phyloP scores from a whole-genome alignment of 2,113 vertebrate genomes.

The Phalacrocorax brasilianus region DNA sequence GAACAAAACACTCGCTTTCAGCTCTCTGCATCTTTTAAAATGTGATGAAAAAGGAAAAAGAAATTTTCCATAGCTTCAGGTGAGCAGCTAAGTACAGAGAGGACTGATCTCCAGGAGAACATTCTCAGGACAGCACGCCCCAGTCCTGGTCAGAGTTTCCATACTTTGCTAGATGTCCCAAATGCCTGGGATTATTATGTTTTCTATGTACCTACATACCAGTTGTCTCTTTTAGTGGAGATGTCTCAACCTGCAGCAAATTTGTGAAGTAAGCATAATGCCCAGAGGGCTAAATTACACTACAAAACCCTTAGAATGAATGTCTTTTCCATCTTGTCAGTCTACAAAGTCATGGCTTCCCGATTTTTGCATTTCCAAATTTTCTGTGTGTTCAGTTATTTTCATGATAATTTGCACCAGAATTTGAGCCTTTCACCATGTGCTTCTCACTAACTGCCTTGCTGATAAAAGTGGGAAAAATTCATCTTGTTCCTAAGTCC shows the following conservation, averaged over 20 bases:
- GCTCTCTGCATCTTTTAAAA: constrained; percentile 47
- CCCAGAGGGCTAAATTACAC: background rate
- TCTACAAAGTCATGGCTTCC: background rate
- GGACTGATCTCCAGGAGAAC: constrained; percentile 20
- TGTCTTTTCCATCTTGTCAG: background rate
- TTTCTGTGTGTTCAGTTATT: constrained; percentile 19
- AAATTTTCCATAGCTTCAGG: constrained; percentile 5
- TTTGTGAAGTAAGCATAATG: background rate
- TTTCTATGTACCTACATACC: background rate
- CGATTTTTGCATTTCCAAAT: background rate
- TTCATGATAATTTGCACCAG: constrained; percentile 43
- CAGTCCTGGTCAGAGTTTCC: background rate
- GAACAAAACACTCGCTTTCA: constrained; percentile 42
- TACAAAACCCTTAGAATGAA: background rate
- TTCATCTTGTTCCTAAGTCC: constrained; percentile 58
- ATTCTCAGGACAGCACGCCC: background rate
- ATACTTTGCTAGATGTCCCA: background rate
- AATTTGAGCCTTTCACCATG: constrained; percentile 53
- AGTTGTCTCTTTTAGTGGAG: background rate
- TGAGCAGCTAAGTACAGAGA: constrained; percentile 32
- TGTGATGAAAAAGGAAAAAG: constrained; percentile 14
- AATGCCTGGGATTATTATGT: background rate
- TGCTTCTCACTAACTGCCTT: constrained; percentile 53
- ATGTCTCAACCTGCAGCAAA: background rate
- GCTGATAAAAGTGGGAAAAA: constrained; percentile 60